Percentiles rank a stretch among this genome's conserved stretches.
Conservation (phyloP, 2,113 vertebrate species). For the Melanerpes formicivorus region DNA sequence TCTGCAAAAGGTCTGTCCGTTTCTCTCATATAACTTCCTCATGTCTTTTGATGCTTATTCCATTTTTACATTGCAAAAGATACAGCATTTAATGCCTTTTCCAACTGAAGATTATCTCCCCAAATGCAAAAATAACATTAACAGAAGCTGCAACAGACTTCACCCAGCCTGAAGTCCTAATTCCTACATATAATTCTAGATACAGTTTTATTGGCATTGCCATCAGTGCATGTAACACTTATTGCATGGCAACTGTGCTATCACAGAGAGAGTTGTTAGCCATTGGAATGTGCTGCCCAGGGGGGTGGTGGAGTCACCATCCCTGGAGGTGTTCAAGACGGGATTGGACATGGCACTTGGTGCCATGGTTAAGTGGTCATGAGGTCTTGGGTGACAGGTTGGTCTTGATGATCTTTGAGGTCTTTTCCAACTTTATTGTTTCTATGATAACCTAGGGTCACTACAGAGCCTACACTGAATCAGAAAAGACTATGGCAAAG, state of each 20-base stretch:
- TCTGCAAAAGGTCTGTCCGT: background rate
- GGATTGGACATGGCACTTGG: too few relatives aligned
- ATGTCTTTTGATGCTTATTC: background rate
- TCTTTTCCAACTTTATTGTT: too few relatives aligned
- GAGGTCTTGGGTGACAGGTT: too few relatives aligned
- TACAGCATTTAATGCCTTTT: conserved; percentile 7
- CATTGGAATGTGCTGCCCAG: too few relatives aligned
- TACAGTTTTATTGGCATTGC: background rate
- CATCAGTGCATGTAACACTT: background rate
- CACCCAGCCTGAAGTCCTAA: background rate
- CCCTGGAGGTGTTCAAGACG: too few relatives aligned
- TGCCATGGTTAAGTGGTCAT: too few relatives aligned
- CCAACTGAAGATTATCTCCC: background rate
- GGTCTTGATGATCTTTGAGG: too few relatives aligned
- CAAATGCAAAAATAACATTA: background rate
- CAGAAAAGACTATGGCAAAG: too few relatives aligned
- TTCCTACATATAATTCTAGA: background rate
- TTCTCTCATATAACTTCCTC: background rate
- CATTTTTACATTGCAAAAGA: background rate
- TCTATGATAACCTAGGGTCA: too few relatives aligned
- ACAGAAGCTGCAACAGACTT: background rate
- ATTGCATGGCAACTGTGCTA: background rate
- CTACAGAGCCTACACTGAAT: too few relatives aligned
- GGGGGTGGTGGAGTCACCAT: too few relatives aligned
- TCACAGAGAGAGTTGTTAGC: too few relatives aligned